Base-by-base conservation (phyloP, 2,797 vertebrate species). In the Mormyrops attenuatus region DNA sequence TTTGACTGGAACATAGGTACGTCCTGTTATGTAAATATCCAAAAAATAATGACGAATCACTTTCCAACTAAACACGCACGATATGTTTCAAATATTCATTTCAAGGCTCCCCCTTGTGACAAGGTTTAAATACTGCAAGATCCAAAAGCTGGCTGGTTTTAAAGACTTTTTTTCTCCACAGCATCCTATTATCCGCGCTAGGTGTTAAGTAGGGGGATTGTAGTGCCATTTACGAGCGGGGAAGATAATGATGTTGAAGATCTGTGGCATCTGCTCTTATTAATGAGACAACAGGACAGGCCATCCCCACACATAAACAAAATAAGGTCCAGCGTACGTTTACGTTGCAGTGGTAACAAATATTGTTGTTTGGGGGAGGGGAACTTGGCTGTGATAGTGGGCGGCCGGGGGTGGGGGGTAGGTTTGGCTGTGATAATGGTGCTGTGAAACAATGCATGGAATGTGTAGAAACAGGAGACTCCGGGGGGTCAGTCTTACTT, bases 401-500 rank as follows among this genome's bases (percentile, higher is more conserved):
- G 66, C 66, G 11, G 66, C 66, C 66, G 63, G 1, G 60, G 66
- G 87, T 9, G 55, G 85, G 82, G 34, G 90, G 93, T 94, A 91
- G 91, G 91, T 89, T 92, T 93, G 93, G 92, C 92, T 50, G 8
- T 0, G 92, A 88, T 80, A 88, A 89, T 89, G 87, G 88, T 90
- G 41, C 84, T 50, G 87, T 91, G 90, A 92, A 94, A 94, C 92
- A 95, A 96, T 94, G 93, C 87, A 49, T 91, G 94, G 95, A 96
- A 96, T 96, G 94, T 93, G 92, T 88, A 88, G 91, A 93, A 92
- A 90, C 92, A 92, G 91, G 91, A 95, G 93, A 95, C 93, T 94
- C 93, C 95, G 50, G 63, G 93, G 91, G 90, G 88, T 90, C 90
- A 57, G 30, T 57, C 26, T 50, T n/a, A 85, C 9, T 49, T 85